Base-by-base conservation (phyloP, 2,888 invertebrate genomes). In the Caenorhabditis sp. region DNA sequence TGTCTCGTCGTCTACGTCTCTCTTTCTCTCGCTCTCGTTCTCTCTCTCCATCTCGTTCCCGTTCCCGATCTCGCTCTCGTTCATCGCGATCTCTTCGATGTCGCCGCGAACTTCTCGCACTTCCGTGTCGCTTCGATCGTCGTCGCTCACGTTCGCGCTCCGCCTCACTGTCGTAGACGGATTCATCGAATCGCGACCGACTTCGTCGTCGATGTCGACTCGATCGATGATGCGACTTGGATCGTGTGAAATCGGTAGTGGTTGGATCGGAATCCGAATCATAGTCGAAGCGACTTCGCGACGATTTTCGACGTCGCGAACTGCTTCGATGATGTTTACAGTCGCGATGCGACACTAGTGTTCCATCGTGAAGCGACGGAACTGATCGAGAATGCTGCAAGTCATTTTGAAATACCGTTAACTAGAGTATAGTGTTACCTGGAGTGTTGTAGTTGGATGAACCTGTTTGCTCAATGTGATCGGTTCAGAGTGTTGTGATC, bases 281-380 rank as follows among this genome's bases (percentile, higher is more conserved):
- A 37, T 69, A 63, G 6, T 78, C 72, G 43, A 63, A 69, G 21
- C 78, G 73, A 58, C 71, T 68, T 62, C 69, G 55, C 17, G 73
- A 71, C 1, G 69, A 69, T 21, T 73, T 70, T 24, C 79, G 71
- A n/a, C 72, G 69, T 10, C 81, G 76, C 0, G 83, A 83, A 1
- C 78, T 80, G 21, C 78, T 78, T 54, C 63, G 37, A 19, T 51
- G 27, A 65, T 72, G 77, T 26, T 73, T 65, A 57, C 77, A 77
- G 51, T 77, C 82, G 36, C 69, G 57, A 59, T 79, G 77, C 21
- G 78, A 73, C 1, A 73, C 77, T 19, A 75, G 60, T 3, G 78
- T 71, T 37, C 81, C 84, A 49, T 79, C 83, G 60, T 80, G 82
- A n/a, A 84, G 62, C n/a, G 84, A 83, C 8, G 83, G 84, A 12